A percentile compares a stretch with the other conserved stretches of the same genome.
Evolutionary conservation across 2,113 vertebrate genomes (phyloP).

Genomic region (Leptobrachium ailaonicum): DNA sequence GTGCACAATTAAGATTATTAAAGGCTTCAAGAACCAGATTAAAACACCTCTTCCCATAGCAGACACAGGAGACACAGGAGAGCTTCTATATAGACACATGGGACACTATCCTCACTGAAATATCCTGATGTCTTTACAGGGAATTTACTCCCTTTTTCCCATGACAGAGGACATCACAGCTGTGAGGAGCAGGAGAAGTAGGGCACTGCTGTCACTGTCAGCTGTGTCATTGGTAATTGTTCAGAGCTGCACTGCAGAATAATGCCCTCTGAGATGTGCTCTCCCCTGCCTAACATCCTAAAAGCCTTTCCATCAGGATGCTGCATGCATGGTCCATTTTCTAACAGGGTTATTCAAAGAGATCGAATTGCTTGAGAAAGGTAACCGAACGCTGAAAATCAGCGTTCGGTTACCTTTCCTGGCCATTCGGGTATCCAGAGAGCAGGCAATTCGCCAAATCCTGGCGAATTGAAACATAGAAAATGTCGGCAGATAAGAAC

Average conservation of each 20-base stretch:
- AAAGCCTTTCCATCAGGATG: background rate
- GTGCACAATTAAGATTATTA: too few relatives aligned
- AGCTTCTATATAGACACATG: background rate
- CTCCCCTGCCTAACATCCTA: background rate
- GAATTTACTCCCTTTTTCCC: background rate
- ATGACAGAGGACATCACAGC: slow-evolving; percentile 3
- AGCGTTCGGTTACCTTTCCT: too few relatives aligned
- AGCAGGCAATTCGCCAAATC: too few relatives aligned
- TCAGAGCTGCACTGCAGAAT: background rate
- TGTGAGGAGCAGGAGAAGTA: slow-evolving; percentile 4
- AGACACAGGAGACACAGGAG: background rate
- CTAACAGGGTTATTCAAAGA: too few relatives aligned
- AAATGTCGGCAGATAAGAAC: too few relatives aligned
- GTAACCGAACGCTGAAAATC: too few relatives aligned
- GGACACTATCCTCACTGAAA: background rate
- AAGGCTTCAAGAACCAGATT: too few relatives aligned
- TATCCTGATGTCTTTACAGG: background rate
- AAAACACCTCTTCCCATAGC: background rate
- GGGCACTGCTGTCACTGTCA: background rate
- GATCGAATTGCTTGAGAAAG: too few relatives aligned
- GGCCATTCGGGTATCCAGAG: too few relatives aligned
- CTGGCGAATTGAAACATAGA: too few relatives aligned
- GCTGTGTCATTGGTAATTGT: background rate
- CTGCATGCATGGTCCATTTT: background rate
- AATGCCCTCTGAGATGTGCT: background rate